phyloP scores from a whole-genome alignment of 2,113 vertebrate genomes.

The Orientallactaga bullata region DNA sequence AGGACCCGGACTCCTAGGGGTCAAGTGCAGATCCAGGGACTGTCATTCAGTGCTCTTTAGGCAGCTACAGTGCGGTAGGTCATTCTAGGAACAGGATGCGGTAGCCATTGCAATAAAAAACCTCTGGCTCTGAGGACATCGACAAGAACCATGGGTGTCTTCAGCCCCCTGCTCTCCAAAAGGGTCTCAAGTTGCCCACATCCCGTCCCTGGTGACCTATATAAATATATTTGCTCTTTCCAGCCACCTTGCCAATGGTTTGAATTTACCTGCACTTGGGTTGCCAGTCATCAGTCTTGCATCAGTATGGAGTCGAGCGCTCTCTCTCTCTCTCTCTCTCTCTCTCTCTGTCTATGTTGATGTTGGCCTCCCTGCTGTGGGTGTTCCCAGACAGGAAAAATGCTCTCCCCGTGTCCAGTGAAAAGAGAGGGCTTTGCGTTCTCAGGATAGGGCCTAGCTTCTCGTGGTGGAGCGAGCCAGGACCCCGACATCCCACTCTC shows the following conservation, averaged over 20 bases:
- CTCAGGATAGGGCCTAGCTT: neutral
- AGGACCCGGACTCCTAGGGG: neutral
- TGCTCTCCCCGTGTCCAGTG: neutral
- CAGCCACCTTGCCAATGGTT: neutral
- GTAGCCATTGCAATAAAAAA: neutral
- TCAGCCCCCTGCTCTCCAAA: neutral
- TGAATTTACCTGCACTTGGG: neutral
- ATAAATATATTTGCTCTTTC: neutral
- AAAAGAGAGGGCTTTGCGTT: neutral
- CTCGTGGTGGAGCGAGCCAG: neutral
- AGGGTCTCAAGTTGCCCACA: neutral
- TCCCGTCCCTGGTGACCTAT: neutral
- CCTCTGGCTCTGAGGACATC: neutral
- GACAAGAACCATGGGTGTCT: neutral
- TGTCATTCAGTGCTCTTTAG: neutral
- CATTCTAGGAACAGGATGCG: neutral
- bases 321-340: too few species aligned
- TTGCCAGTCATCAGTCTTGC: neutral
- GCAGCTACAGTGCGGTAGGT: neutral
- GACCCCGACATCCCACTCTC: neutral
- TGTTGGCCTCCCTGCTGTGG: neutral
- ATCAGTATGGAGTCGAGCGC: rapidly evolving
- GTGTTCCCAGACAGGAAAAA: neutral
- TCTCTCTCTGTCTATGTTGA: too few species aligned
- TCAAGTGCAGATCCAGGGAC: neutral